Conservation (phyloP, 1,140 invertebrate species). For the Oryzaephilus surinamensis region DNA sequence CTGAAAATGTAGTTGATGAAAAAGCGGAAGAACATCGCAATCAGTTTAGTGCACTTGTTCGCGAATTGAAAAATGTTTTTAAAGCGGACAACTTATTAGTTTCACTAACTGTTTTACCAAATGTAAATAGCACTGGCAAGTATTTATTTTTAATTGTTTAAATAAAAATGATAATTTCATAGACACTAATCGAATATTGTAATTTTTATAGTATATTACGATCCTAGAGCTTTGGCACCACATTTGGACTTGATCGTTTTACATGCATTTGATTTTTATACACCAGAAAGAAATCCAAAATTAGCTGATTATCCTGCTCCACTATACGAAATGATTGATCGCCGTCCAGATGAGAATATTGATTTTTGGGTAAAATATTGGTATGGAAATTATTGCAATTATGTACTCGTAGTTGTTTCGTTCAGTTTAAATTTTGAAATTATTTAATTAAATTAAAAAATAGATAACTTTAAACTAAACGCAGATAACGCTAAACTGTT, state of each 20-base stretch:
- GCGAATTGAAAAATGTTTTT: slow-evolving; percentile 59
- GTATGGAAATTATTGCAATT: slow-evolving; percentile 40
- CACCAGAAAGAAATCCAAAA: slow-evolving; percentile 58
- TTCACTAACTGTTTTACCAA: slow-evolving; percentile 60
- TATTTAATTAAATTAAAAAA: too few relatives aligned
- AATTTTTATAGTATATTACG: slow-evolving; percentile 62
- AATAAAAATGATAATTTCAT: neutral
- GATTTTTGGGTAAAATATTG: slow-evolving; percentile 52
- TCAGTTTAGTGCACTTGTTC: slow-evolving; percentile 60
- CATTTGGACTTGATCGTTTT: slow-evolving; percentile 70
- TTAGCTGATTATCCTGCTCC: slow-evolving; percentile 65
- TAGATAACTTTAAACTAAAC: too few relatives aligned
- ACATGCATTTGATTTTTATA: slow-evolving; percentile 69
- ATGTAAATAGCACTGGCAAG: slow-evolving; percentile 62
- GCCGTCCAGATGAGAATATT: slow-evolving; percentile 53
- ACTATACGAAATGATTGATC: slow-evolving; percentile 57
- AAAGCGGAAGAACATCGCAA: slow-evolving; percentile 66
- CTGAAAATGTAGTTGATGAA: slow-evolving; percentile 57
- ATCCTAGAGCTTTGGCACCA: slow-evolving; percentile 58
- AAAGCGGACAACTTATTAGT: slow-evolving; percentile 52
- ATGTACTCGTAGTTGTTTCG: neutral
- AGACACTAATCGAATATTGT: too few relatives aligned
- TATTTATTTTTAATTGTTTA: slow-evolving; percentile 1
- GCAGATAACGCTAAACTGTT: too few relatives aligned
- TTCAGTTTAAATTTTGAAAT: too few relatives aligned